Percentiles rank a stretch among this genome's conserved stretches.
Evolutionary conservation across 2,797 vertebrate genomes (phyloP).

Genomic region (Sebastes hopkinsi): DNA sequence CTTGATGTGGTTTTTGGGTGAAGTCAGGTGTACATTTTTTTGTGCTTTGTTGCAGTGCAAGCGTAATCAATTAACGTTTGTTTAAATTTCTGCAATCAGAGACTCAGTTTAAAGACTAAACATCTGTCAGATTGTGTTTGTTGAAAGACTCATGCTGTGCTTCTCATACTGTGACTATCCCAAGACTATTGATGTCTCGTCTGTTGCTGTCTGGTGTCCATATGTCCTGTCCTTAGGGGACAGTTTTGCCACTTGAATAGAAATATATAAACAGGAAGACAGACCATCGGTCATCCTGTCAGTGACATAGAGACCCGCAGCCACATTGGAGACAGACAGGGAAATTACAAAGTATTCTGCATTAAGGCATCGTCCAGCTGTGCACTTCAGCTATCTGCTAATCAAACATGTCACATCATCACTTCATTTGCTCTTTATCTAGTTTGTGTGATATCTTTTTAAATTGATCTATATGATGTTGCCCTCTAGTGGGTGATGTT

Average conservation of each 20-base stretch:
- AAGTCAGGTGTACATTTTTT: not conserved
- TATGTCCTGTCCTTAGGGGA: slow-evolving; percentile 44
- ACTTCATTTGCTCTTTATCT: not conserved
- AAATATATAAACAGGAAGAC: slow-evolving; percentile 64
- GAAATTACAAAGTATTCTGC: slow-evolving; percentile 16
- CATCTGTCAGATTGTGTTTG: slow-evolving; percentile 9
- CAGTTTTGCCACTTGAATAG: slow-evolving; percentile 14
- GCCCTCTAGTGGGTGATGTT: slow-evolving; percentile 11
- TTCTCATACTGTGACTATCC: not conserved
- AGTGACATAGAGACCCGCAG: not conserved
- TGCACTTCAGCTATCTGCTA: not conserved
- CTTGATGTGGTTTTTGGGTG: slow-evolving; percentile 20
- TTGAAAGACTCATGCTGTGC: not conserved
- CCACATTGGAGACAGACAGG: not conserved
- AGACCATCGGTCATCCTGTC: slow-evolving; percentile 16
- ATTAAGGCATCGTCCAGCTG: not conserved
- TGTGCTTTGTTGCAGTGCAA: not conserved
- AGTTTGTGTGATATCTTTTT: not conserved
- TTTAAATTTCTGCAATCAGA: not conserved
- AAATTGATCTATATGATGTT: not conserved
- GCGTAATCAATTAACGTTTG: not conserved
- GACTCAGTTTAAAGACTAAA: not conserved
- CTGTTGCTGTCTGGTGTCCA: slow-evolving; percentile 53
- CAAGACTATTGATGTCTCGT: not conserved
- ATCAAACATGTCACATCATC: not conserved